Evolutionary conservation across 2,888 invertebrate species (phyloP).

Genomic region (Sericinus montela): DNA sequence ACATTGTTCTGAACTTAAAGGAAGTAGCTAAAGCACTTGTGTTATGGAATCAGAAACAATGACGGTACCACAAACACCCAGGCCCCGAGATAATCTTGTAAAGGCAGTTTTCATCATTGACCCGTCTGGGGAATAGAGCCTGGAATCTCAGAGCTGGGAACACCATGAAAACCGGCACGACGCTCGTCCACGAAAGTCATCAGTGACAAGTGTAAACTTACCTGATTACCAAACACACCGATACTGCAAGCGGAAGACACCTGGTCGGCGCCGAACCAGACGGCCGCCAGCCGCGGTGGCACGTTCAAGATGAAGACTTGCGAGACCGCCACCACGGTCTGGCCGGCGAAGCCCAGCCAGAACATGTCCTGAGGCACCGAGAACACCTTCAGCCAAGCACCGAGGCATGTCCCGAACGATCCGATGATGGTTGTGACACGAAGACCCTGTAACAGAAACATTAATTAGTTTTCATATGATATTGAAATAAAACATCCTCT

Average conservation of each 20-base stretch:
- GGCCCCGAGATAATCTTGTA: no score
- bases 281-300: conserved; percentile 95
- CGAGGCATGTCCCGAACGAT: conserved; percentile 90
- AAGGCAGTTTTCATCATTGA: no score
- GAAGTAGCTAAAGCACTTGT: no score
- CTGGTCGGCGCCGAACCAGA: conserved; percentile 98
- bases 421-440: conserved; percentile 90
- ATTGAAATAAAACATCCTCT: no score
- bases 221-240: conserved; percentile 99
- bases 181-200: no score
- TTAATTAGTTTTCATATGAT: no score
- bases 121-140: no score
- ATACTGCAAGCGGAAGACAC: conserved; percentile 98
- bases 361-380: conserved; percentile 92
- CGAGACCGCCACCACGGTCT: conserved; percentile 90
- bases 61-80: no score
- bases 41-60: no score
- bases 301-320: conserved; percentile 96
- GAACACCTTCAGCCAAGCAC: conserved; percentile 95
- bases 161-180: no score
- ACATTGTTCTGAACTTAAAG: no score
- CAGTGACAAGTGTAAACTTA: conserved; percentile 47
- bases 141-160: no score
- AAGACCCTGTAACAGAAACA: conserved; percentile 82
- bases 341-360: conserved; percentile 93